Conservation (phyloP, 2,888 invertebrate species). For the Hydropsyche betteni region DNA sequence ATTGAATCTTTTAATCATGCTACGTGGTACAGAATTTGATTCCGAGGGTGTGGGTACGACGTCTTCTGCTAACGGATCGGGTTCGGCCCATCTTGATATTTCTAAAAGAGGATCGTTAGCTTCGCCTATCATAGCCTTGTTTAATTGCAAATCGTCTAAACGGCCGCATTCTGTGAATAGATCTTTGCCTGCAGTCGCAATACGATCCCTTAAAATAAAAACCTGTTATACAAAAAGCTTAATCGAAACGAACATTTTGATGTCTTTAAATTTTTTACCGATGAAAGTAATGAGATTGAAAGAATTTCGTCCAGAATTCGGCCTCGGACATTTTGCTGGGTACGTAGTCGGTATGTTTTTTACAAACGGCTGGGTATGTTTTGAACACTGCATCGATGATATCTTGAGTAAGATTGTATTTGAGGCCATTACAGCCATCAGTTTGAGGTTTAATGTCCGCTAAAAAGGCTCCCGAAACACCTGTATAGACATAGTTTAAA, state of each 20-base stretch:
- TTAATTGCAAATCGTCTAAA: conserved; percentile 85
- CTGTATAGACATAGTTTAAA: conserved; percentile 55
- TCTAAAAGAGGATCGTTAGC: conserved; percentile 86
- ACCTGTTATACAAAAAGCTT: background rate
- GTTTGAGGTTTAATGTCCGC: conserved; percentile 97
- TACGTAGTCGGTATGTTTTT: conserved; percentile 96
- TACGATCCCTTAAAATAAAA: conserved; percentile 72
- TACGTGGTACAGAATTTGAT: conserved; percentile 77
- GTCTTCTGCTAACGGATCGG: conserved; percentile 52
- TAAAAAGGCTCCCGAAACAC: conserved; percentile 79
- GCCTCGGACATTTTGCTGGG: conserved; percentile 94
- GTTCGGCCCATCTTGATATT: conserved; percentile 82
- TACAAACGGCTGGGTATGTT: conserved; percentile 98
- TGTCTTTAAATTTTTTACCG: conserved; percentile 60
- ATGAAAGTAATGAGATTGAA: conserved; percentile 99
- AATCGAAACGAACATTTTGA: background rate
- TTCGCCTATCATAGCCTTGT: conserved; percentile 76
- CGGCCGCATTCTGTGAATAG: conserved; percentile 98
- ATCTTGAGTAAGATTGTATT: conserved; percentile 96
- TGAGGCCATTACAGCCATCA: conserved; percentile 95
- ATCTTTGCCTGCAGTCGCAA: conserved; percentile 90
- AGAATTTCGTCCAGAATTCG: conserved; percentile 99
- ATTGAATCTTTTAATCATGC: conserved; percentile 95
- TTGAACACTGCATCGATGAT: conserved; percentile 98
- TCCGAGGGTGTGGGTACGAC: conserved; percentile 53